Percentiles rank a stretch among this genome's conserved stretches.
phyloP scores from a whole-genome alignment of 2,113 vertebrate genomes.

The Podarcis muralis region DNA sequence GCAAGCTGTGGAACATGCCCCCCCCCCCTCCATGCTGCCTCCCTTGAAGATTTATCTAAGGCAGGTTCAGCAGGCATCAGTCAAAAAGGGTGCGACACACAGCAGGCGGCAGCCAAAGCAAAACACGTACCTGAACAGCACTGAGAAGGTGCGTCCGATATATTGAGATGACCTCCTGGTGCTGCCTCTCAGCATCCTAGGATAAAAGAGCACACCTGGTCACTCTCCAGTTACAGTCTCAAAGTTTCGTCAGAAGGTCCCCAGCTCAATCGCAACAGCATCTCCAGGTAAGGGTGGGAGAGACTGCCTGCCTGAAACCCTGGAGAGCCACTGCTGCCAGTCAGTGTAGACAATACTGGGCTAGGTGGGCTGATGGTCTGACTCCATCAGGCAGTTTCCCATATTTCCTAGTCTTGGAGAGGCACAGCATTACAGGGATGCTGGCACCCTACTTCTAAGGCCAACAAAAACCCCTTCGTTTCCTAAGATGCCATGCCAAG shows the following conservation, averaged over 20 bases:
- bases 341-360: no score
- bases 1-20: neutral
- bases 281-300: no score
- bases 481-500: neutral
- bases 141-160: constrained; percentile 97
- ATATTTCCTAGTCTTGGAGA: no score
- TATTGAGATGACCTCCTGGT: constrained; percentile 94
- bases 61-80: neutral
- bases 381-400: no score
- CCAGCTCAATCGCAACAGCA: no score
- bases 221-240: neutral
- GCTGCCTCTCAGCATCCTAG: constrained; percentile 92
- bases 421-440: no score
- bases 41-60: neutral
- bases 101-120: neutral
- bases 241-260: no score
- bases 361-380: no score
- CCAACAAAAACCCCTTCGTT: neutral
- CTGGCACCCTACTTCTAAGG: neutral
- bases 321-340: no score
- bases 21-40: no score
- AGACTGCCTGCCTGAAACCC: no score
- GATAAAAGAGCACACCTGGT: neutral
- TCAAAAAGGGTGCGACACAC: no score
- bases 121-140: constrained; percentile 88